phyloP scores from a whole-genome alignment of 2,797 vertebrate species.

The Alca torda region DNA sequence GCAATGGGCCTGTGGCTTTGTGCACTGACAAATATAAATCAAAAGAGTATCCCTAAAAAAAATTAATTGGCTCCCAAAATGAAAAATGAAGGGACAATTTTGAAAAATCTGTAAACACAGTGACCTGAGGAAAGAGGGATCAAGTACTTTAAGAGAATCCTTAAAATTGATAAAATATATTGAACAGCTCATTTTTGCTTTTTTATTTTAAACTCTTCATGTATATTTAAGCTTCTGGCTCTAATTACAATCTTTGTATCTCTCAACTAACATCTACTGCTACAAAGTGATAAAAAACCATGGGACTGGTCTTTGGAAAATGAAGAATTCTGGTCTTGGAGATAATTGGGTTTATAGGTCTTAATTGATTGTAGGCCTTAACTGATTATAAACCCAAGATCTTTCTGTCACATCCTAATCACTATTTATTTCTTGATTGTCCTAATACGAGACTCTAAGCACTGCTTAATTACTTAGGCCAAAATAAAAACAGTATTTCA shows the following conservation, averaged over 20 bases:
- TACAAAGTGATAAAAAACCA: neutral
- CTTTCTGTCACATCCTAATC: neutral
- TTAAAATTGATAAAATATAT: neutral
- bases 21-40: neutral
- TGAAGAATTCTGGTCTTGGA: neutral
- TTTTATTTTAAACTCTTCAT: neutral
- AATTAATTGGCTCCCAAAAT: neutral
- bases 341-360: neutral
- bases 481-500: neutral
- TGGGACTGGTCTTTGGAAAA: neutral
- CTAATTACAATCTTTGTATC: conserved; percentile 24
- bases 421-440: neutral
- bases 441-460: neutral
- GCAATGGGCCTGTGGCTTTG: neutral
- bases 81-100: neutral
- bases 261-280: neutral
- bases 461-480: neutral
- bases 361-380: neutral
- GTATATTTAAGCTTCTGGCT: neutral
- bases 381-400: neutral
- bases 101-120: neutral
- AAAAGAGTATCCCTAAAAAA: neutral
- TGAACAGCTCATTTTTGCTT: neutral
- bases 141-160: neutral
- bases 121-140: neutral